Conservation (phyloP, 2,113 vertebrate species). For the Periophthalmodon schlosseri region DNA sequence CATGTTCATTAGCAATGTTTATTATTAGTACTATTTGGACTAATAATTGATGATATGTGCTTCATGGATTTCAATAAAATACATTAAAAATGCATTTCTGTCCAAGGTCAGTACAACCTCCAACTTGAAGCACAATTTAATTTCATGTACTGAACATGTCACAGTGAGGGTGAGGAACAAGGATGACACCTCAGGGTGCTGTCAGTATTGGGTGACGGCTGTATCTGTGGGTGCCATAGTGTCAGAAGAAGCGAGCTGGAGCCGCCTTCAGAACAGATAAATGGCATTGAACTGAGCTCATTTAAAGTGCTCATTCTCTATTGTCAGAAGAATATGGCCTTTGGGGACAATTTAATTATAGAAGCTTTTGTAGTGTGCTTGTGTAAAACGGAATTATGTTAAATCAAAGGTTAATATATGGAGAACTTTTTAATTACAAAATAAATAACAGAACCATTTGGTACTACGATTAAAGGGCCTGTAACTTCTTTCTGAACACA, state of each 20-base stretch:
- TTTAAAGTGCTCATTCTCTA: neutral
- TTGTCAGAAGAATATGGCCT: neutral
- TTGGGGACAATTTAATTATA: neutral
- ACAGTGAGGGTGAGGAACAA: neutral
- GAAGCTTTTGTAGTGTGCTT: neutral
- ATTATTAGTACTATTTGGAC: too few relatives aligned
- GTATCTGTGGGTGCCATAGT: neutral
- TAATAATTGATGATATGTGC: neutral
- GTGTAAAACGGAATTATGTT: neutral
- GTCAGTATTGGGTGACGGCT: neutral
- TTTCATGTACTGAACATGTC: neutral
- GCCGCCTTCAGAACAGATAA: neutral
- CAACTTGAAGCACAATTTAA: neutral
- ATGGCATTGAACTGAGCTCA: neutral
- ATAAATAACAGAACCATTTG: too few relatives aligned
- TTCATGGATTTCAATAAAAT: neutral
- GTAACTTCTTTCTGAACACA: too few relatives aligned
- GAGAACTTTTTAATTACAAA: too few relatives aligned
- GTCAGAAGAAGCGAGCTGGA: neutral
- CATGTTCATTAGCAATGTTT: too few relatives aligned
- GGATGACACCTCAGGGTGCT: neutral
- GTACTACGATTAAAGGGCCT: too few relatives aligned
- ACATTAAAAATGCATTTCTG: neutral
- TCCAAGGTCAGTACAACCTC: neutral
- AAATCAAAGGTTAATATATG: too few relatives aligned